Evolutionary conservation across 2,113 vertebrate genomes (phyloP).

Genomic region (Epinephelus fuscoguttatus): DNA sequence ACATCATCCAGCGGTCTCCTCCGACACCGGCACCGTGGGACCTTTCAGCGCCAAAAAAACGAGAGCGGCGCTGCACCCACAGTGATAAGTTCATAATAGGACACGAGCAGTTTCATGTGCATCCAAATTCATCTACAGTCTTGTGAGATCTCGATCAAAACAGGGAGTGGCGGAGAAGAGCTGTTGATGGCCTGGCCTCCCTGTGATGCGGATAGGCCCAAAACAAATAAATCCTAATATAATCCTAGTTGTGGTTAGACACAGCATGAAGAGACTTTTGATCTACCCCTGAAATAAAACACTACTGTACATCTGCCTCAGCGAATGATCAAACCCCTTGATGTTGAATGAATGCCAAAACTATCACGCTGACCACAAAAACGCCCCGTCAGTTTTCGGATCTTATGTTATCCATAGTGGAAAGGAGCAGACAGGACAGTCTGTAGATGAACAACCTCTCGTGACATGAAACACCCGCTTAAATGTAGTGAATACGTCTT

Average conservation of each 20-base stretch:
- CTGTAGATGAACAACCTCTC: conserved; percentile 50
- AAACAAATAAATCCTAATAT: conserved; percentile 79
- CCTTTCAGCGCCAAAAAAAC: conserved; percentile 25
- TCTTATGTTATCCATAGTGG: conserved; percentile 47
- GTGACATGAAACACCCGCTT: conserved; percentile 60
- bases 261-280: conserved; percentile 77
- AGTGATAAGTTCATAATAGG: conserved; percentile 23
- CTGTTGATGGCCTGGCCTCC: conserved; percentile 63
- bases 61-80: conserved; percentile 29
- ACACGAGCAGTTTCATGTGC: conserved; percentile 47
- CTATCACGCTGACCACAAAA: conserved; percentile 59
- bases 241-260: conserved; percentile 74
- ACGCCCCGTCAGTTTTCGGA: conserved; percentile 37
- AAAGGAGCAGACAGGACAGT: conserved; percentile 35
- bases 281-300: conserved; percentile 79
- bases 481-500: conserved; percentile 58
- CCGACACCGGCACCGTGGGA: conserved; percentile 12
- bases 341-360: conserved; percentile 65
- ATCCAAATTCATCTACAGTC: conserved; percentile 48
- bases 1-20: conserved; percentile 35
- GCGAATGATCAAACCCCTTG: conserved; percentile 68
- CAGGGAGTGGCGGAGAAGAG: conserved; percentile 66
- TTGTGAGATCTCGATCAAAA: conserved; percentile 60
- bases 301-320: conserved; percentile 76
- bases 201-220: conserved; percentile 65